Evolutionary conservation across 2,113 vertebrate species (phyloP), one percentile per base, ranked within the genome.

Genomic region (Elephas maximus): DNA sequence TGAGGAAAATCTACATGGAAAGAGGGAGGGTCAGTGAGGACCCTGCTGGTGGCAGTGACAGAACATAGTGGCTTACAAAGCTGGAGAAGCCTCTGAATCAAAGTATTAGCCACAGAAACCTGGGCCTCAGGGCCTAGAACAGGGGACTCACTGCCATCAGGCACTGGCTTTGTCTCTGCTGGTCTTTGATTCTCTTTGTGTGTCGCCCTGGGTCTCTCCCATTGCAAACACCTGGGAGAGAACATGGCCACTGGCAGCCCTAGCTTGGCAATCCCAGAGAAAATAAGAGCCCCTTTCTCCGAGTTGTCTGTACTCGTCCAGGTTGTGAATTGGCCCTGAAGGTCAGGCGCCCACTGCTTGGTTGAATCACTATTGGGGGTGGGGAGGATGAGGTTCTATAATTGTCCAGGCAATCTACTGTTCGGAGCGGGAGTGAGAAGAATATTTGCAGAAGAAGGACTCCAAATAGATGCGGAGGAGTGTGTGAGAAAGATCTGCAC

Each of bases 321-420:
- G 41, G 84, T 20, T 63, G 41, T n/a, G 73, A 69, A 23, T 7
- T 6, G 30, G 30, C 53, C 71, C 57, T n/a, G 48, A 12, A 14
- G 80, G 86, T 67, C 26, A 1, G 37, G 37, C 33, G 78, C 83
- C 74, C 2, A 33, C 37, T 11, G 12, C 65, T 77, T n/a, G 37
- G 14, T 4, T 88, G 90, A 93, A 77, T 86, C 91, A 77, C 77
- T 87, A 51, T 5, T 48, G 93, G 76, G 24, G 57, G 65, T 8
- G 20, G 65, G 69, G 28, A 88, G 84, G 28, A 85, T 20, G 21
- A 26, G 37, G 14, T 62, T 86, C 85, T 96, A 51, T 41, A 51
- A 71, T 63, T 77, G 78, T 23, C 69, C 48, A 80, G 79, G 83
- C 53, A 83, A 48, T 60, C 62, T 26, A 28, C 81, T 20, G 51